Conservation (phyloP, 2,113 vertebrate genomes). For the Dunckerocampus dactyliophorus region DNA sequence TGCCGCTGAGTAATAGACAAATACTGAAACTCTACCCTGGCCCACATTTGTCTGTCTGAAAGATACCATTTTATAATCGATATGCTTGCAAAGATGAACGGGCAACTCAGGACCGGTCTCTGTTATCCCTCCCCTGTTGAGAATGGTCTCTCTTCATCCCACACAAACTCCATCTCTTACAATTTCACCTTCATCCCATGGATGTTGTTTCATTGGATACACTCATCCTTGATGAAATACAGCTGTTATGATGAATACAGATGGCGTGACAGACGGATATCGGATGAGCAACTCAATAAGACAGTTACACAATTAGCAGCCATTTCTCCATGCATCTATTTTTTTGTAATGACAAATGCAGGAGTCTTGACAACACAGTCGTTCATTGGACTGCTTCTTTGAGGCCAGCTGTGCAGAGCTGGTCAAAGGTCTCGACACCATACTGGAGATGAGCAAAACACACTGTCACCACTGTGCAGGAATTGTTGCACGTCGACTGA, state of each 20-base stretch:
- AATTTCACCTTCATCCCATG: background rate
- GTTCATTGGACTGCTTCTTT: conserved; percentile 53
- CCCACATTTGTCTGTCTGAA: background rate
- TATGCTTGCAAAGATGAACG: background rate
- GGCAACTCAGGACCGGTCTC: background rate
- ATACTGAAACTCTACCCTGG: too few species aligned
- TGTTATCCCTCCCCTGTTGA: too few species aligned
- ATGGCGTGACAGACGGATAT: conserved; percentile 45
- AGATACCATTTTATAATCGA: background rate
- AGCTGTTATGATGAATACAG: conserved; percentile 57
- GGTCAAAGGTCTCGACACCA: conserved; percentile 28
- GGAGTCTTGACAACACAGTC: background rate
- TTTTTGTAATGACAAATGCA: conserved; percentile 10
- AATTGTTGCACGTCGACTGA: conserved; percentile 3
- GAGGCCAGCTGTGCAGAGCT: conserved; percentile 31
- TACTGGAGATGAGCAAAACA: conserved; percentile 51
- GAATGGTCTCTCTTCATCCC: too few species aligned
- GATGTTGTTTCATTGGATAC: conserved; percentile 42
- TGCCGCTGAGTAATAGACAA: too few species aligned
- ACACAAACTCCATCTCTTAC: too few species aligned
- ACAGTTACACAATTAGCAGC: conserved; percentile 87
- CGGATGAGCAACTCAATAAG: conserved; percentile 45
- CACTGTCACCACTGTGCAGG: conserved; percentile 38
- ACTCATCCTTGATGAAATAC: conserved; percentile 55
- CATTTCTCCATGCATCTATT: conserved; percentile 46